These are phyloP conservation scores for Drosophila bunnanda DNA, from an alignment of 2,888 invertebrate genomes.

Conservation along the genomic window DNA sequence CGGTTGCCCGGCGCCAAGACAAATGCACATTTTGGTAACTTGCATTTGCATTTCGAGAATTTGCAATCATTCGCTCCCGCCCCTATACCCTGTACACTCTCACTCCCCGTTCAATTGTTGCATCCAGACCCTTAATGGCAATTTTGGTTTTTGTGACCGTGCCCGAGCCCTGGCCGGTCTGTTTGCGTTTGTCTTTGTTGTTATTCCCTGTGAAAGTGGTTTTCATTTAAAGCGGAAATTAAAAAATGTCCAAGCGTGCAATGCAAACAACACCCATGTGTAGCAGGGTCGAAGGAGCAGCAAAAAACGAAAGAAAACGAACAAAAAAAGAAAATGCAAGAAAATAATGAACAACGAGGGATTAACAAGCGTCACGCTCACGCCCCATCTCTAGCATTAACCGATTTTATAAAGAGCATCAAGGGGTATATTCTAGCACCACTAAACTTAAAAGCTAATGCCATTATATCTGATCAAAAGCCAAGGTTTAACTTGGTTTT, in stretches of 20 bases:
- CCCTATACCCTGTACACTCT: not conserved
- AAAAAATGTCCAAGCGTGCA: slow-evolving; percentile 69
- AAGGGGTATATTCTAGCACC: not conserved
- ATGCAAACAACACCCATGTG: slow-evolving; percentile 38
- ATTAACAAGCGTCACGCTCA: slow-evolving; percentile 56
- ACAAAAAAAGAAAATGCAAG: not conserved
- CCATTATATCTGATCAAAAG: not conserved
- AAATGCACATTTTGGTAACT: slow-evolving; percentile 67
- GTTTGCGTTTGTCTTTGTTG: slow-evolving; percentile 18
- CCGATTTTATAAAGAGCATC: not conserved
- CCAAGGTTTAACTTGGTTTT: not conserved
- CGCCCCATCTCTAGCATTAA: slow-evolving; percentile 2
- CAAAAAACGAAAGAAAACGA: not conserved
- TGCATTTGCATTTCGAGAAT: slow-evolving; percentile 56
- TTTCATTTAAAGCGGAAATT: slow-evolving; percentile 79
- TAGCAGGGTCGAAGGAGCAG: slow-evolving; percentile 11
- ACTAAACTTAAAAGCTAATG: not conserved
- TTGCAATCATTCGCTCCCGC: slow-evolving; percentile 23
- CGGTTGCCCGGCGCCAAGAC: slow-evolving; percentile 52
- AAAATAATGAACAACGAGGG: slow-evolving; percentile 48
- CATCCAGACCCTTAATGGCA: slow-evolving; percentile 43
- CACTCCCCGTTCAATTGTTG: slow-evolving; percentile 32
- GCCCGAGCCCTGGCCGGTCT: not conserved
- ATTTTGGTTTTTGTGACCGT: slow-evolving; percentile 37
- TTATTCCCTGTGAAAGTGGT: slow-evolving; percentile 61